Percentiles rank a stretch among this genome's conserved stretches.
Conservation (phyloP, 2,113 vertebrate genomes). For the Oryzias celebensis region DNA sequence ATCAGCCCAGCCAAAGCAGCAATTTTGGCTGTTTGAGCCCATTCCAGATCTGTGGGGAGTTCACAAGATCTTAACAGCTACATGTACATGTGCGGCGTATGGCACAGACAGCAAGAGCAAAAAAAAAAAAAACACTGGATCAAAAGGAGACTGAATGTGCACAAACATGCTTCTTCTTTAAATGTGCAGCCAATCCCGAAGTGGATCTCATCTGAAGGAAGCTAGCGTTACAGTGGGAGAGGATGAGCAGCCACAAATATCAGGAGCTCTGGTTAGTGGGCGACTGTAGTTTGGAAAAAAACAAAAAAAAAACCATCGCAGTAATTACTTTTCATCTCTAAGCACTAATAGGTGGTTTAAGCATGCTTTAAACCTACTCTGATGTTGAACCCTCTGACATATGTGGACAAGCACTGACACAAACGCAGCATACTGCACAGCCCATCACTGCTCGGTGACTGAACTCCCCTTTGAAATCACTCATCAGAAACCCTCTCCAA, state of each 20-base stretch:
- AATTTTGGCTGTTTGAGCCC: constrained; percentile 61
- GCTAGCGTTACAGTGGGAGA: constrained; percentile 48
- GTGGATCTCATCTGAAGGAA: constrained; percentile 12
- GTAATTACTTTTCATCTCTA: constrained; percentile 42
- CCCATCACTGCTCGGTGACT: constrained; percentile 15
- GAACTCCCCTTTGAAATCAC: constrained; percentile 37
- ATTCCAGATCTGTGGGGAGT: constrained; percentile 38
- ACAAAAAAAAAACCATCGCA: constrained; percentile 27
- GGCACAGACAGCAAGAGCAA: not conserved
- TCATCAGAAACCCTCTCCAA: constrained; percentile 16
- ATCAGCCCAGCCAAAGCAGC: constrained; percentile 54
- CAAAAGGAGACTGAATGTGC: constrained; percentile 3
- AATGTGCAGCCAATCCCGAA: not conserved
- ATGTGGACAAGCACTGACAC: constrained; percentile 29
- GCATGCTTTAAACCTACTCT: constrained; percentile 20
- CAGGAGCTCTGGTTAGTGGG: constrained; percentile 41
- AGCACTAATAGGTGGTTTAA: constrained; percentile 23
- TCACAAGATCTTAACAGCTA: constrained; percentile 4
- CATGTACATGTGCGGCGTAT: constrained; percentile 1
- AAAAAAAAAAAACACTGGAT: not conserved
- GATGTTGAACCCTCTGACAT: constrained; percentile 32
- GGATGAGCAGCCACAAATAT: constrained; percentile 66
- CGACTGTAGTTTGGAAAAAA: constrained; percentile 5
- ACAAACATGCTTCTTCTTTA: constrained; percentile 1
- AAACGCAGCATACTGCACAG: constrained; percentile 44